Evolutionary conservation across 37 sponge, comb jelly and placozoan genomes (phyloP), one percentile per base, ranked within the genome.

Genomic region (Amphimedon queenslandica): DNA sequence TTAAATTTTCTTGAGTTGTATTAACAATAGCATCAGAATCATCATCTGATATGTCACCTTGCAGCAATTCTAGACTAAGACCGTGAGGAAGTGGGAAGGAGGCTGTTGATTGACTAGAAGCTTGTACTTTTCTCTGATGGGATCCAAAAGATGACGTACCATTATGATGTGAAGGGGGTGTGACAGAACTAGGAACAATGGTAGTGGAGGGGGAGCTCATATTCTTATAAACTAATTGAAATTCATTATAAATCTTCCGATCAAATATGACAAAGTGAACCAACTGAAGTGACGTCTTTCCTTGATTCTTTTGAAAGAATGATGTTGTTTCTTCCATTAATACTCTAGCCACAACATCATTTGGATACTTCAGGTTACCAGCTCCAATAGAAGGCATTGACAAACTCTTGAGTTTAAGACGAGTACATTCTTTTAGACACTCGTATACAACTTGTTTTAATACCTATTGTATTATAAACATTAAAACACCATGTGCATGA

Each of bases 341-440:
- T 32, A 70, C 18, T 4, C 36, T 68, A 2, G 87, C 81, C 2
- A 58, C 76, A 25, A 69, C 71, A 39, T 74, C 58, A 60, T 60
- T 38, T n/a, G 88, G 82, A 58, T 65, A 87, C 4, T 67, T 28
- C 30, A 81, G 74, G n/a, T 57, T 53, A 27, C 88, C 88, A 39
- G 88, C 75, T 5, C 88, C 88, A 81, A 87, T 71, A 29, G 88
- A 64, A 37, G 88, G 88, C 34, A 87, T 72, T 2, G 82, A 81
- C 47, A 87, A 55, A 42, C 82, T 76, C 3, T 25, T 66, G 1
- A 72, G 47, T 66, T 42, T 32, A 13, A 37, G 42, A 8, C 25
- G 20, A 23, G 18, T 42, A 41, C 88, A 81, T 28, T 66, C 63
- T 1, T 77, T 4, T 41, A 87, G 25, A 27, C 75, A 80, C 30